These are phyloP conservation scores for Drosophila melanogaster DNA, from an alignment of 1,140 invertebrate species.

Conservation along the genomic window DNA sequence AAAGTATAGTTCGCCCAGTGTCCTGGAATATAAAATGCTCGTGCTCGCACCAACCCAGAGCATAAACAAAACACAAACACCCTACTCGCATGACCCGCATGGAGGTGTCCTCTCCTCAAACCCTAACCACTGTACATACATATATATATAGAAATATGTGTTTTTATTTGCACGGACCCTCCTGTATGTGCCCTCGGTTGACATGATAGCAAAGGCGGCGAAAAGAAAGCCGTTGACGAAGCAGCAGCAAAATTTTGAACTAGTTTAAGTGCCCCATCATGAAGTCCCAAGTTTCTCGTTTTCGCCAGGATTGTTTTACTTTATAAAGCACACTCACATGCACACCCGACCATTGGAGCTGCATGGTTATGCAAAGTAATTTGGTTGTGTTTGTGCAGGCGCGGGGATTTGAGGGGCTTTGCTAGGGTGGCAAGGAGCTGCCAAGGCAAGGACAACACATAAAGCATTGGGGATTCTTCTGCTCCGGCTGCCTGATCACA, in stretches of 20 bases:
- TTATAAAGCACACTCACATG: constrained; percentile 68
- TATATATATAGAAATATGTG: constrained; percentile 18
- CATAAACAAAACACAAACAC: constrained; percentile 72
- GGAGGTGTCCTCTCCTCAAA: constrained; percentile 13
- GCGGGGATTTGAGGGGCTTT: background rate
- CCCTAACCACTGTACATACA: background rate
- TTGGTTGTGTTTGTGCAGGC: constrained; percentile 68
- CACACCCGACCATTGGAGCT: constrained; percentile 57
- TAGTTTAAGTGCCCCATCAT: constrained; percentile 83
- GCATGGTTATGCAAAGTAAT: constrained; percentile 83
- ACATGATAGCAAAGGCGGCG: constrained; percentile 60
- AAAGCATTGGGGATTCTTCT: constrained; percentile 57
- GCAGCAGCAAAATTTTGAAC: constrained; percentile 74
- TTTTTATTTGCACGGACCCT: constrained; percentile 77
- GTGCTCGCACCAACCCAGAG: constrained; percentile 56
- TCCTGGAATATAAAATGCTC: constrained; percentile 68
- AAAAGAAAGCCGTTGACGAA: constrained; percentile 48
- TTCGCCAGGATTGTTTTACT: constrained; percentile 83
- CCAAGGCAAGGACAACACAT: constrained; percentile 74
- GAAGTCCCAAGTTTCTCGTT: constrained; percentile 83
- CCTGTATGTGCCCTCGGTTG: constrained; percentile 59
- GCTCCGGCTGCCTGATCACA: constrained; percentile 34
- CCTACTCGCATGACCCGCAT: constrained; percentile 23
- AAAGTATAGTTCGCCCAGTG: constrained; percentile 69
- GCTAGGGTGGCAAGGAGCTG: constrained; percentile 30